Conservation (phyloP, 2,113 vertebrate genomes). For the Arothron firmamentum region DNA sequence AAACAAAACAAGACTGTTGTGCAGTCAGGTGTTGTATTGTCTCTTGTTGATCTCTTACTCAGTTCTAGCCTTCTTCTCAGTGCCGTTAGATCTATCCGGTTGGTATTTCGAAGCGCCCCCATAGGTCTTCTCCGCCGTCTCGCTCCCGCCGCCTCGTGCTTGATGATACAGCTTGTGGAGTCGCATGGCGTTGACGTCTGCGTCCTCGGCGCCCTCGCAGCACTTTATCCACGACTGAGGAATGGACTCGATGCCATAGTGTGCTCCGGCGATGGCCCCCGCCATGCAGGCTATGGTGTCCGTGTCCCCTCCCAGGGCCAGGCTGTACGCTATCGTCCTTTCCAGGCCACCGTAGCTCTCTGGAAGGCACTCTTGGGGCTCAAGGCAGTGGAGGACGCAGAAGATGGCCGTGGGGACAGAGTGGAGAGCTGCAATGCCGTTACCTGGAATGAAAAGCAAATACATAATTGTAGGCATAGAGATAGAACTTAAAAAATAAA, state of each 20-base stretch:
- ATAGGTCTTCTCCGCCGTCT: conserved; percentile 20
- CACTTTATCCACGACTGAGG: conserved; percentile 85
- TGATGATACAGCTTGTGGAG: conserved; percentile 81
- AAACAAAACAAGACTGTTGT: no score
- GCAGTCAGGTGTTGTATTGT: conserved; percentile 14
- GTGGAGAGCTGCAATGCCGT: conserved; percentile 90
- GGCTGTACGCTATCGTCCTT: conserved; percentile 89
- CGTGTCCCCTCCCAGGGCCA: conserved; percentile 96
- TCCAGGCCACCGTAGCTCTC: conserved; percentile 82
- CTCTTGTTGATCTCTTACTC: conserved; percentile 29
- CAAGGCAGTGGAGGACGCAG: conserved; percentile 92
- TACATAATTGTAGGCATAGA: no score
- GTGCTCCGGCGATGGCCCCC: conserved; percentile 93
- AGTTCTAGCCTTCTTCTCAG: conserved; percentile 40
- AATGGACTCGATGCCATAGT: conserved; percentile 86
- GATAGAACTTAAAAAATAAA: no score
- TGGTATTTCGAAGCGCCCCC: conserved; percentile 20
- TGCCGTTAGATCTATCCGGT: conserved; percentile 31
- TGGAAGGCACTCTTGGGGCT: conserved; percentile 83
- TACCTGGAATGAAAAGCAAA: conserved; percentile 71
- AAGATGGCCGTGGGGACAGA: conserved; percentile 98
- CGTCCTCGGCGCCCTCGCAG: conserved; percentile 88
- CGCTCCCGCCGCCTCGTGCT: conserved; percentile 33
- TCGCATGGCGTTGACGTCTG: conserved; percentile 77
- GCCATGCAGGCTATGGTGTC: conserved; percentile 99